Base-by-base conservation (phyloP, 2,888 invertebrate species). In the Entomobrya proxima region DNA sequence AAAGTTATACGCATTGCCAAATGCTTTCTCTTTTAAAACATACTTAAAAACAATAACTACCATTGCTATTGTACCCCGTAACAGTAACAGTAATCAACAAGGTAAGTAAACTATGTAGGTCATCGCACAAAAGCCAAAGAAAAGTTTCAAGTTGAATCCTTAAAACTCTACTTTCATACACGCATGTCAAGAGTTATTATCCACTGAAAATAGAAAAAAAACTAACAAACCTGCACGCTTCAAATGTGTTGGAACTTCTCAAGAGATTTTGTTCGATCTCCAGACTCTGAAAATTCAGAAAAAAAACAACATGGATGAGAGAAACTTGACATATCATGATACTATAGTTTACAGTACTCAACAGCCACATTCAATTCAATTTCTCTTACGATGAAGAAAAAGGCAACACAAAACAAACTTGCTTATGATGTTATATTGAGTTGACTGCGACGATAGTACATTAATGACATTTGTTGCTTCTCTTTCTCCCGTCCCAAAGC, bases 231-330 rank as follows among this genome's bases (percentile, higher is more conserved):
- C 95, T 95, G 93, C 95, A 95, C 91, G 96, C 95, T 90, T 95
- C 94, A 91, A 96, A 96, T 88, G 95, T 95, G 89, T 95, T 95
- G 91, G 95, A 95, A 91, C 95, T 96, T 50, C 96, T 95, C 87
- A 97, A 92, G 87, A 98, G 93, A 93, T 97, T 98, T 82, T 98
- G 96, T 92, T 98, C 98, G 91, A 98, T 97, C 95, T 97, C 97
- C 91, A 98, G 94, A 91, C 98, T 98, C 97, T 98, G 94, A 88
- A 94, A 94, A 90, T 75, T 89, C 89, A 90, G 89, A 88, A 80
- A 90, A 90, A 88, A 81, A 24, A 47, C 52, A 11, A 69, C 18
- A 64, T 40, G 9, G 44, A 7, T 15, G 15, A 11, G 44, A 40
- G 44, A 40, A 40, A 11, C n/a, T n/a, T n/a, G n/a, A n/a, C n/a